Evolutionary conservation across 2,113 vertebrate species (phyloP), one percentile per base, ranked within the genome.

Genomic region (Urocolius indicus): DNA sequence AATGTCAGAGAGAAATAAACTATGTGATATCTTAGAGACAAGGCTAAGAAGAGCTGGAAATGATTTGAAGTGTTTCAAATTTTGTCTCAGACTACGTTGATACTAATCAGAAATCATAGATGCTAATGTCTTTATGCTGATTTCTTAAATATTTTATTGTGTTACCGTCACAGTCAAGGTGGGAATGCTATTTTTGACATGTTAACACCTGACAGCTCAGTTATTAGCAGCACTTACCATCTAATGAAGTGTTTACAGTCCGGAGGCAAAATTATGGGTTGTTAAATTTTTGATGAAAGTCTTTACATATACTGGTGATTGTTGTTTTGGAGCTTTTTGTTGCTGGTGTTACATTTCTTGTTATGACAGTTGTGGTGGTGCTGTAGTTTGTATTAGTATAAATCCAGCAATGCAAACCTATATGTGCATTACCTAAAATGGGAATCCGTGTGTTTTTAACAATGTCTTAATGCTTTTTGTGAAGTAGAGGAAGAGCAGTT

Each of bases 211-310:
- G 84, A 79, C 59, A 84, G 51, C 78, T 87, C 65, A 72, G 62
- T 95, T 93, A 94, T 94, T 95, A 97, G 87, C n/a, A 78, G 51
- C 72, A 52, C 45, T 97, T 93, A 96, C 22, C 65, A 88, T 90
- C 84, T 96, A 93, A 96, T 95, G 89, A 87, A 68, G 69, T 95
- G 93, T 75, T 95, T 98, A 93, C 93, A 65, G 38, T 81, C 91
- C 75, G 96, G 90, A 79, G 49, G 77, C 27, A 96, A 90, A 97
- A 97, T 95, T 96, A 95, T 85, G 83, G 80, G 43, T 73, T 91
- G 92, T 96, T 96, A 95, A n/a, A 88, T 80, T 96, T 98, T 94
- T 96, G 79, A 88, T 97, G 79, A 52, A 96, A 92, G 78, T 85
- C 73, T 93, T 96, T 97, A 95, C 87, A 29, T 55, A 8, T 13